Conservation (phyloP, 1,140 invertebrate species). For the Plectrocnemia conspersa region DNA sequence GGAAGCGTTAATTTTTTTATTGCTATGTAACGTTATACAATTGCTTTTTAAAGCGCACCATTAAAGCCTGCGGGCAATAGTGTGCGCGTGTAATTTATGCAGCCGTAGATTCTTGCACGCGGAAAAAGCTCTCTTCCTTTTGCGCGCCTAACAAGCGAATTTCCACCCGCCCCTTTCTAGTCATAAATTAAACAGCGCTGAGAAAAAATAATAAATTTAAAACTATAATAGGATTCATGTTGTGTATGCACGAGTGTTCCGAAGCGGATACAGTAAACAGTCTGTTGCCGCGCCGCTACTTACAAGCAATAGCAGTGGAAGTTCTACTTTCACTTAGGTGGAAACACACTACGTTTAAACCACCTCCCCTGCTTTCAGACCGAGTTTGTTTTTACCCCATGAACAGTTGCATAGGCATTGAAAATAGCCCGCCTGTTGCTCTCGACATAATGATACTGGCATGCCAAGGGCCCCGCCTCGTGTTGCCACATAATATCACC, state of each 20-base stretch:
- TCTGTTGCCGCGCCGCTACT: constrained; percentile 12
- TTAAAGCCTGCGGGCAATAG: too few relatives aligned
- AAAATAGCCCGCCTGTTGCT: constrained; percentile 32
- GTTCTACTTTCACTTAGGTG: background rate
- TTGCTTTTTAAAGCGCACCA: too few relatives aligned
- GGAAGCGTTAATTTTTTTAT: constrained; percentile 1
- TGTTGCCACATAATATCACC: constrained; percentile 7
- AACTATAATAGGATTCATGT: constrained; percentile 24
- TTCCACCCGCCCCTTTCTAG: background rate
- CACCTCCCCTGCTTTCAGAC: background rate
- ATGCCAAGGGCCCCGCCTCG: constrained; percentile 12
- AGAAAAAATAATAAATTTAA: constrained; percentile 23
- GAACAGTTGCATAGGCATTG: constrained; percentile 32
- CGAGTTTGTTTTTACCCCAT: constrained; percentile 18
- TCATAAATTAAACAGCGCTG: background rate
- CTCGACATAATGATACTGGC: constrained; percentile 28
- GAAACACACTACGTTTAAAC: background rate
- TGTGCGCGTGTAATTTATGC: too few relatives aligned
- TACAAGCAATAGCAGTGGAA: constrained; percentile 18
- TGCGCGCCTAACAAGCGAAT: constrained; percentile 10
- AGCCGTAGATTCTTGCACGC: background rate
- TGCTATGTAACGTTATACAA: background rate
- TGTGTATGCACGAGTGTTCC: constrained; percentile 30
- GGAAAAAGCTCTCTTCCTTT: constrained; percentile 3
- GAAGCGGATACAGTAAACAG: constrained; percentile 28